A percentile compares a stretch with the other conserved stretches of the same genome.
These are phyloP conservation scores for Campylomormyrus tamandua DNA, from an alignment of 2,113 vertebrate species.

Conservation along the genomic window DNA sequence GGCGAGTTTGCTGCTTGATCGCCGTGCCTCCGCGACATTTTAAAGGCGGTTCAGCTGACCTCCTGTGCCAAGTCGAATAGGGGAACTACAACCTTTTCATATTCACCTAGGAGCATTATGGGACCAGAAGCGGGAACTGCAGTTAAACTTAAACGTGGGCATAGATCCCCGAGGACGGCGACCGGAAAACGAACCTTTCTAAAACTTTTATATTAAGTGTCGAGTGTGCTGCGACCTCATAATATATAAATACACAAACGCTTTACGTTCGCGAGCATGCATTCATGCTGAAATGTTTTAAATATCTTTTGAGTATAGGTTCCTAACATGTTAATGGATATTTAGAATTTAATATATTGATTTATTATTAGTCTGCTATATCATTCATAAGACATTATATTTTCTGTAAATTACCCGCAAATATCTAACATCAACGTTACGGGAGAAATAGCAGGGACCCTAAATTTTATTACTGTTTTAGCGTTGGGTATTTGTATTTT, in stretches of 20 bases:
- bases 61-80: background rate
- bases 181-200: background rate
- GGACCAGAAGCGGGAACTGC: background rate
- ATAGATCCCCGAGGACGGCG: background rate
- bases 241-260: background rate
- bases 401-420: background rate
- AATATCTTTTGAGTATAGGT: background rate
- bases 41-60: background rate
- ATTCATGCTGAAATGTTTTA: background rate
- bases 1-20: background rate
- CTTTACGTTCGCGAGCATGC: background rate
- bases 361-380: background rate
- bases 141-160: background rate
- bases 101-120: background rate
- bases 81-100: background rate
- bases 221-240: background rate
- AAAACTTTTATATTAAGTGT: background rate
- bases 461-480: background rate
- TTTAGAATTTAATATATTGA: background rate
- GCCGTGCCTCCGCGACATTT: conserved; percentile 1
- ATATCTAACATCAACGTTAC: background rate
- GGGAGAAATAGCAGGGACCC: background rate
- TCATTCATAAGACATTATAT: background rate
- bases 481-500: background rate
- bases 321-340: background rate